These are phyloP conservation scores for Cephalotes varians DNA, from an alignment of 2,888 invertebrate genomes.

Conservation along the genomic window DNA sequence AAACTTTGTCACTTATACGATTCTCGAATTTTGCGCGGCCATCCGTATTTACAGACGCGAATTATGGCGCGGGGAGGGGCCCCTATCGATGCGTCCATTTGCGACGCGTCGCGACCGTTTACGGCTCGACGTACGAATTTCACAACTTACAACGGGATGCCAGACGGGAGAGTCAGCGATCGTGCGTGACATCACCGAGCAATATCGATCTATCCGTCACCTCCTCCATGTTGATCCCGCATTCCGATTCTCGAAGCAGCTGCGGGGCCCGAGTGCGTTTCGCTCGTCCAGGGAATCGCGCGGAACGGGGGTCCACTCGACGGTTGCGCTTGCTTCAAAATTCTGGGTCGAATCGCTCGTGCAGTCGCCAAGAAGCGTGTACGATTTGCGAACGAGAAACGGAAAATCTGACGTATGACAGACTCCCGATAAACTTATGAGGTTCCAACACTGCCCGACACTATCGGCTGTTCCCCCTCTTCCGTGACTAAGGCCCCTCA, in stretches of 20 bases:
- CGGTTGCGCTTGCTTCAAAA: background rate
- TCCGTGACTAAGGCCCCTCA: constrained; percentile 35
- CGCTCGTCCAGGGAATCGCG: background rate
- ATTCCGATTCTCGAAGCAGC: constrained; percentile 72
- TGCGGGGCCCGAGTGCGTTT: constrained; percentile 43
- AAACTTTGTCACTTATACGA: background rate
- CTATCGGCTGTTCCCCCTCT: constrained; percentile 43
- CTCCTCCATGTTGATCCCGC: constrained; percentile 82
- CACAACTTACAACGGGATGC: constrained; percentile 72
- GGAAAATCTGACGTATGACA: constrained; percentile 63
- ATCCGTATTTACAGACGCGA: background rate
- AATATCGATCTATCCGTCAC: constrained; percentile 78
- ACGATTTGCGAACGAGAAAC: background rate
- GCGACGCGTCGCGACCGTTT: background rate
- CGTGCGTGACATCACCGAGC: constrained; percentile 77
- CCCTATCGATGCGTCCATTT: background rate
- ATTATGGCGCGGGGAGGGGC: background rate
- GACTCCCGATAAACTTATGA: constrained; percentile 32
- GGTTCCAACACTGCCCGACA: constrained; percentile 40
- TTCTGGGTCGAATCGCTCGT: background rate
- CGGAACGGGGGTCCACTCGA: background rate
- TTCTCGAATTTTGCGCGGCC: constrained; percentile 44
- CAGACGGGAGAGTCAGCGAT: constrained; percentile 74
- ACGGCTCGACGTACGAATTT: constrained; percentile 12
- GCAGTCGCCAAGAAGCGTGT: background rate